Evolutionary conservation across 2,888 invertebrate species (phyloP), one percentile per base, ranked within the genome.

Genomic region (Carpatolechia fugitivella): DNA sequence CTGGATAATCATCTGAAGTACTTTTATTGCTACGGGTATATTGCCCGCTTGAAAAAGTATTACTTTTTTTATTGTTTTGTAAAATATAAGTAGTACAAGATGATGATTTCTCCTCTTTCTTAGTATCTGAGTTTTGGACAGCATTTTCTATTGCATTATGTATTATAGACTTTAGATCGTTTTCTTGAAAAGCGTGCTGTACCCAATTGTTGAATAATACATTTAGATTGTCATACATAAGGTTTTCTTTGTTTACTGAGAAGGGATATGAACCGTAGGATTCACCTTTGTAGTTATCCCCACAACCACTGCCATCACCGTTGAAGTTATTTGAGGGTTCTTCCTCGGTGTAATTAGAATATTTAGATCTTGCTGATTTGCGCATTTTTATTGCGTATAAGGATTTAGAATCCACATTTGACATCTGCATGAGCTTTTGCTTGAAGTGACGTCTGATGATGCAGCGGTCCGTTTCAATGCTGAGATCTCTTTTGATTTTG

Each of bases 401-500:
- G 10, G 31, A 47, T 35, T 49, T 51, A 11, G 30, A 13, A 40
- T 29, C 29, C 8, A 16, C 29, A 1, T 38, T 36, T 0, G 33
- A 20, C 6, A 24, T n/a, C 18, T 29, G 3, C 36, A 38, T 20
- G 0, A 50, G 50, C 8, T 41, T 64, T 63, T 79, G n/a, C 66
- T 70, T 31, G 48, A 64, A 78, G 59, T 77, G 71, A 47, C 82
- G 73, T 58, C 84, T 74, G 0, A 86, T 63, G 30, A 80, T 69
- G 57, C 89, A 89, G 11, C 80, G 60, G 50, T 83, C 82, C 0
- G 89, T 89, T 70, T 85, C 89, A 6, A 85, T 63, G 52, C 88
- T 80, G 0, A 85, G 63, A 61, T 89, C 86, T 61, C 77, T 74
- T 68, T 82, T 87, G 0, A 75, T 6, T 63, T 69, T 79, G 0